Evolutionary conservation across 1,140 invertebrate species (phyloP).

Genomic region (Pseudomyrmex sp.): DNA sequence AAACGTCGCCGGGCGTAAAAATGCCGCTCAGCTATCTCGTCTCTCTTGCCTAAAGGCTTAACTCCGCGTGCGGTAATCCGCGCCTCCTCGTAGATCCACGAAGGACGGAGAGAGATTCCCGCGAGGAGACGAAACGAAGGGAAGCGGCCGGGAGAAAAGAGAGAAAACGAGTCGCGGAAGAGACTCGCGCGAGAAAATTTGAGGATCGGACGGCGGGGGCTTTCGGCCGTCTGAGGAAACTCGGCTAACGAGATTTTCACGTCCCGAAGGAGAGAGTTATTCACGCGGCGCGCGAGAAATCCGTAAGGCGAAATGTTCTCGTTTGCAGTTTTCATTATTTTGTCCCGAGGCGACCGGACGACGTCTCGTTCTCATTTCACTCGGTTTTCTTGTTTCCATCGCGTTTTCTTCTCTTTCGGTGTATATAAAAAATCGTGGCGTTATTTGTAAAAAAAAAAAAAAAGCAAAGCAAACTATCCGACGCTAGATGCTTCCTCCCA

Average conservation of each 20-base stretch:
- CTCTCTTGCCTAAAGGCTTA: conserved; percentile 71
- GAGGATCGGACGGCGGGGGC: not conserved
- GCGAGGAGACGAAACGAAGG: not conserved
- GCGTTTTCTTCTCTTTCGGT: no score
- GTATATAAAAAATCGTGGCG: no score
- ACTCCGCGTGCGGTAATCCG: conserved; percentile 57
- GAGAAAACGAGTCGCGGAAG: not conserved
- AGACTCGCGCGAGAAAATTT: conserved; percentile 4
- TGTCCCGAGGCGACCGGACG: not conserved
- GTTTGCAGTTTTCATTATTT: conserved; percentile 5
- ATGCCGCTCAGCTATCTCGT: conserved; percentile 66
- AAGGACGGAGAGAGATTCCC: conserved; percentile 26
- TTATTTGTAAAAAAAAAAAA: conserved; percentile 1
- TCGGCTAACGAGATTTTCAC: conserved; percentile 23
- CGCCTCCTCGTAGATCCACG: conserved; percentile 7
- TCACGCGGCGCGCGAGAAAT: not conserved
- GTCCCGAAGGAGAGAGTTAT: not conserved
- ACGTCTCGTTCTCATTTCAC: not conserved
- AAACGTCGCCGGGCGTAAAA: conserved; percentile 68
- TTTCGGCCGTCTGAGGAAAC: not conserved
- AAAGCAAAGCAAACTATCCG: no score
- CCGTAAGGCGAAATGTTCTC: not conserved
- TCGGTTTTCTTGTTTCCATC: not conserved
- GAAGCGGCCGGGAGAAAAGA: conserved; percentile 6
- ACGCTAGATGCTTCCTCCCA: no score